Conservation (phyloP, 2,797 vertebrate species). For the Coccyzus lansbergi region DNA sequence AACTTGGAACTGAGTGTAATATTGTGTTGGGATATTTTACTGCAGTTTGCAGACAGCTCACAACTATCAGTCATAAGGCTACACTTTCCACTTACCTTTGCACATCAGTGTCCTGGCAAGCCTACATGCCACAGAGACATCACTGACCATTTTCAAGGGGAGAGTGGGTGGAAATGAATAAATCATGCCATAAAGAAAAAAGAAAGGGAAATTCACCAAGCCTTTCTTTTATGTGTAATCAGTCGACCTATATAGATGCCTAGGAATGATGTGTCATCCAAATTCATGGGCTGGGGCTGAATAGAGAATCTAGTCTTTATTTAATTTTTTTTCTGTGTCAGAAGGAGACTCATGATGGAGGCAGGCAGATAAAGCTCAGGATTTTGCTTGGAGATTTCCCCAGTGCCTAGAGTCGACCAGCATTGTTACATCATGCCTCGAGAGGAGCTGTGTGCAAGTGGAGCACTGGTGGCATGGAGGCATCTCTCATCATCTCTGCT, state of each 20-base stretch:
- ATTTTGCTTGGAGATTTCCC: neutral
- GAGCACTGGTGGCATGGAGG: neutral
- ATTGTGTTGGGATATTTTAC: neutral
- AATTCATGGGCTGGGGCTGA: neutral
- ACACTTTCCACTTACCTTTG: neutral
- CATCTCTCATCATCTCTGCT: neutral
- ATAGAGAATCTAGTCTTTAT: neutral
- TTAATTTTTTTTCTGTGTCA: neutral
- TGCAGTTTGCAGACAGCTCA: neutral
- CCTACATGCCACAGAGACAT: neutral
- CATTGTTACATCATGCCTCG: neutral
- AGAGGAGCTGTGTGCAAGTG: neutral
- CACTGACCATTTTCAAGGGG: neutral
- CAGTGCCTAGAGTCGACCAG: neutral
- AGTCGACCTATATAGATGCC: neutral
- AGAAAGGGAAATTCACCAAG: neutral
- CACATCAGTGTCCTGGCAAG: neutral
- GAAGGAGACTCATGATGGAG: neutral
- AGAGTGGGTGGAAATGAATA: neutral
- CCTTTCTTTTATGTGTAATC: neutral
- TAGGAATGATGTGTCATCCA: neutral
- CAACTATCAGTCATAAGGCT: neutral
- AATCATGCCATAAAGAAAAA: neutral
- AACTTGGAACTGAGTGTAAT: neutral
- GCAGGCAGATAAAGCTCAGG: neutral